phyloP scores from a whole-genome alignment of 2,113 vertebrate species.

The Bambusicola thoracicus region DNA sequence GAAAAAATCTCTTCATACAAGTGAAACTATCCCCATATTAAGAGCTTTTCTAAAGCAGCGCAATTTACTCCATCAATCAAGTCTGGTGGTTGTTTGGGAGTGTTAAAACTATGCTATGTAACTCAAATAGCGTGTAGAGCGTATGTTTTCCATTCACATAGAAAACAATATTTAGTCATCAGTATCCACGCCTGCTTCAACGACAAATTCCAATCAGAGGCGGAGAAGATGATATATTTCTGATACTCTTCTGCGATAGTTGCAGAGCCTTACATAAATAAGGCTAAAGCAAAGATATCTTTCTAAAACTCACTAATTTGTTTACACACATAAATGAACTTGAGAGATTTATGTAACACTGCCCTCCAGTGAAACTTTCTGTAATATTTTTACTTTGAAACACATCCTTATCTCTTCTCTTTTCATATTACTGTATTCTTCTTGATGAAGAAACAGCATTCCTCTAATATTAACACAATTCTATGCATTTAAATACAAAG shows the following conservation, averaged over 20 bases:
- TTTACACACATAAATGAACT: not conserved
- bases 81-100: not conserved
- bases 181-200: not conserved
- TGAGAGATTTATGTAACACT: conserved; percentile 20
- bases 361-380: conserved; percentile 27
- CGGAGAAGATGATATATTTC: not conserved
- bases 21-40: not conserved
- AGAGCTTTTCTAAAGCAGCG: not conserved
- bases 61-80: not conserved
- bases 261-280: not conserved
- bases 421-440: not conserved
- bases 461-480: not conserved
- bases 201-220: not conserved
- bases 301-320: not conserved
- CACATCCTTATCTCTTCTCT: not conserved
- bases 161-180: not conserved
- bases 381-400: not conserved
- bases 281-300: not conserved
- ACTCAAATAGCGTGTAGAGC: not conserved
- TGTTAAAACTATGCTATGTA: not conserved
- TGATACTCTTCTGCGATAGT: not conserved
- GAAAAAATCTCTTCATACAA: not conserved
- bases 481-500: not conserved
- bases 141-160: not conserved
- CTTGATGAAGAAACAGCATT: not conserved